These are phyloP conservation scores for Orchesella flavescens DNA, from an alignment of 2,888 invertebrate species.

Conservation along the genomic window DNA sequence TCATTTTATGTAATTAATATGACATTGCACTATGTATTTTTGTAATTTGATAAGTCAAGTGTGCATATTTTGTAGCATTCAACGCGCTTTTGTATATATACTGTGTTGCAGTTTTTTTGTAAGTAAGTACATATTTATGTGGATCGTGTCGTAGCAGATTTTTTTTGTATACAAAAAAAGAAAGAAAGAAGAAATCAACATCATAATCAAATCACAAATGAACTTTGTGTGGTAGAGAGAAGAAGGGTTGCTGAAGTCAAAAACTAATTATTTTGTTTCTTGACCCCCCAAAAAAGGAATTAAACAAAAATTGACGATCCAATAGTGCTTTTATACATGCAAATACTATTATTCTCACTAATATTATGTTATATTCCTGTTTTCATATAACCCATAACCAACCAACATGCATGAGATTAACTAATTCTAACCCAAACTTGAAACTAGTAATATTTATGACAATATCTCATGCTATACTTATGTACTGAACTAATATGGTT, in stretches of 20 bases:
- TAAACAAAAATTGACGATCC: constrained; percentile 23
- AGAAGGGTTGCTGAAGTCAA: constrained; percentile 24
- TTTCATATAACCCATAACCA: neutral
- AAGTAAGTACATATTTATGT: constrained; percentile 2
- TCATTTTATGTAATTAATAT: neutral
- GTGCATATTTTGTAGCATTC: neutral
- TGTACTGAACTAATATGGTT: neutral
- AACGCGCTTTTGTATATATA: neutral
- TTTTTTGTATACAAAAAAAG: constrained; percentile 2
- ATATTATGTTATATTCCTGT: neutral
- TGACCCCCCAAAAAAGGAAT: neutral
- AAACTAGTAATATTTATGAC: neutral
- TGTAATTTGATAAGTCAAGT: neutral
- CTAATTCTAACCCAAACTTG: neutral
- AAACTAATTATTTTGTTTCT: neutral
- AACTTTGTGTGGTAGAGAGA: constrained; percentile 5
- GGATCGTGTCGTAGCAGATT: neutral
- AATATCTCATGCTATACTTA: neutral
- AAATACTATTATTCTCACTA: neutral
- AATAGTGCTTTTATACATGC: neutral
- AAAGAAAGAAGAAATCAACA: too few species aligned
- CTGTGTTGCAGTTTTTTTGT: neutral
- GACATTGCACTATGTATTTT: neutral
- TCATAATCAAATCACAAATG: constrained; percentile 6
- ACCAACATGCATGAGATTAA: neutral